phyloP scores from a whole-genome alignment of 2,797 vertebrate species.

The Xerus rutilus region DNA sequence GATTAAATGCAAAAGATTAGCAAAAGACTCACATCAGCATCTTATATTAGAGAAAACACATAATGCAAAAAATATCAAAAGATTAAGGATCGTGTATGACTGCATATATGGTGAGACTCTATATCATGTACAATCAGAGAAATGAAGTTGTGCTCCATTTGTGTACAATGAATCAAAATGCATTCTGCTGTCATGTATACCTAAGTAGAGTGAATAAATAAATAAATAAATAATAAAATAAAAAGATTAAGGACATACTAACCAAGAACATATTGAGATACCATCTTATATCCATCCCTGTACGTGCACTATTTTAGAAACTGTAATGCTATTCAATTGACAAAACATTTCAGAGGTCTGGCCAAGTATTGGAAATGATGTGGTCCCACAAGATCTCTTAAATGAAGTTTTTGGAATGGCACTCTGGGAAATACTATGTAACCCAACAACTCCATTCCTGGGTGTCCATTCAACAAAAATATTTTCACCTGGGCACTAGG shows the following conservation, averaged over 20 bases:
- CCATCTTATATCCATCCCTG: neutral
- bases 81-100: too few species aligned
- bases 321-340: neutral
- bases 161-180: too few species aligned
- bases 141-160: too few species aligned
- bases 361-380: neutral
- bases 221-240: too few species aligned
- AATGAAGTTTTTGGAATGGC: neutral
- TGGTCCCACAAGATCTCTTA: neutral
- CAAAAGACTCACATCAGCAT: neutral
- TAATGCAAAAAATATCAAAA: neutral
- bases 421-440: neutral
- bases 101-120: too few species aligned
- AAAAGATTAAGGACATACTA: neutral
- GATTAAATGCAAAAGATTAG: neutral
- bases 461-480: neutral
- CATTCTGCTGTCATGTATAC: too few species aligned
- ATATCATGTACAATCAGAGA: too few species aligned
- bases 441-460: neutral
- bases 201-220: too few species aligned
- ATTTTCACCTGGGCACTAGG: neutral
- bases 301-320: neutral
- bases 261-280: neutral
- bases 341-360: neutral
- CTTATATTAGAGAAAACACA: neutral